phyloP scores from a whole-genome alignment of 2,113 vertebrate genomes.

The Gasterosteus aculeatus region DNA sequence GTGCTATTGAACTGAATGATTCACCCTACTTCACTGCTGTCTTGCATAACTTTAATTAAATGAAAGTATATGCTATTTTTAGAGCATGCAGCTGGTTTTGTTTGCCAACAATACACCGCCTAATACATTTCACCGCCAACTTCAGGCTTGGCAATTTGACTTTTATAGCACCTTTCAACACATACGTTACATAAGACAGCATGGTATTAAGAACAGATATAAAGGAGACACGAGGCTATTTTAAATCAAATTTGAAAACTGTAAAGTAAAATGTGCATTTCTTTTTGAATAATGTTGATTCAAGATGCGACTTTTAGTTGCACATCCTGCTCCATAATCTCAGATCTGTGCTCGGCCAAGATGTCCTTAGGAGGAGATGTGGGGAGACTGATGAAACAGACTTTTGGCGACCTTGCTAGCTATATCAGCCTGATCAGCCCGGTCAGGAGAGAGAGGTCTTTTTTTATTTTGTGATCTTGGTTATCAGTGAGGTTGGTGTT shows the following conservation, averaged over 20 bases:
- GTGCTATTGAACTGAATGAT: slow-evolving; percentile 18
- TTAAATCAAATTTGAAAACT: neutral
- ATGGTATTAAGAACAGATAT: neutral
- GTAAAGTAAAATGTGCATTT: neutral
- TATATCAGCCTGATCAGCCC: neutral
- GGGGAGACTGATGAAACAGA: slow-evolving; percentile 4
- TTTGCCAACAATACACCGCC: slow-evolving; percentile 12
- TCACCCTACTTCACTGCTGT: slow-evolving; percentile 7
- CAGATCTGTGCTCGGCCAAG: neutral
- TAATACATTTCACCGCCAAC: neutral
- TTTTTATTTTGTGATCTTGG: neutral
- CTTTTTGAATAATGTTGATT: neutral
- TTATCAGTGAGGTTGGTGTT: neutral
- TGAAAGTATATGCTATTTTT: neutral
- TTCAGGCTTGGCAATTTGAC: neutral
- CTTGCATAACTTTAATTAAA: slow-evolving; percentile 2
- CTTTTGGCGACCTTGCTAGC: neutral
- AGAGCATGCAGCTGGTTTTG: slow-evolving; percentile 7
- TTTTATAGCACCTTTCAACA: neutral
- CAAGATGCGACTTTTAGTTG: neutral
- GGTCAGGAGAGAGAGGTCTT: neutral
- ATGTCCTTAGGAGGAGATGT: neutral
- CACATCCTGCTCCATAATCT: slow-evolving; percentile 1
- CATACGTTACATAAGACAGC: neutral
- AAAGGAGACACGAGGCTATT: neutral